phyloP scores from a whole-genome alignment of 2,888 invertebrate species.

The Nudaria mundana region DNA sequence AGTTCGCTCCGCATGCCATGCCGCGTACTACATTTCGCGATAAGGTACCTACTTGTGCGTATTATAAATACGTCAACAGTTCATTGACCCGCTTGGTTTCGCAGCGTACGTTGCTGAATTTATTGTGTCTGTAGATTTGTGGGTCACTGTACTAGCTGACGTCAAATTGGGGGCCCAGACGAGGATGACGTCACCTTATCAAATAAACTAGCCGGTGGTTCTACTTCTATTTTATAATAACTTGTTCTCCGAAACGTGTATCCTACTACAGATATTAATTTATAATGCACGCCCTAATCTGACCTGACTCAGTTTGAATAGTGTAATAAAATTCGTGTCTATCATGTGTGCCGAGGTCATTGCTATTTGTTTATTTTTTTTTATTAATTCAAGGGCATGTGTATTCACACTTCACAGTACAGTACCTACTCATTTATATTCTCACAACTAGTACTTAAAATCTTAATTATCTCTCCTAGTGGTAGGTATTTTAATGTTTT shows the following conservation, averaged over 20 bases:
- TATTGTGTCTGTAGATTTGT: slow-evolving; percentile 81
- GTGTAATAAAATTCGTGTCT: slow-evolving; percentile 55
- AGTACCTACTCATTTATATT: slow-evolving; percentile 10
- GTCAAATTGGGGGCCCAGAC: slow-evolving; percentile 71
- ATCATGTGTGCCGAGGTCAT: slow-evolving; percentile 74
- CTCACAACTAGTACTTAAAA: not conserved
- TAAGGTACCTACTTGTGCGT: slow-evolving; percentile 73
- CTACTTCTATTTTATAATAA: slow-evolving; percentile 67
- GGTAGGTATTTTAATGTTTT: not conserved
- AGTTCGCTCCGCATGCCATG: slow-evolving; percentile 58
- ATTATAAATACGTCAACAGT: slow-evolving; percentile 79
- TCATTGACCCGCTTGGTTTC: slow-evolving; percentile 72
- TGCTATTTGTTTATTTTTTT: slow-evolving; percentile 74
- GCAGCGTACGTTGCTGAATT: slow-evolving; percentile 73
- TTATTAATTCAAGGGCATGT: slow-evolving; percentile 73
- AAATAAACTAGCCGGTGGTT: slow-evolving; percentile 66
- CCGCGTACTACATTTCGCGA: slow-evolving; percentile 72
- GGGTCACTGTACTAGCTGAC: slow-evolving; percentile 76
- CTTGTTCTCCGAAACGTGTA: slow-evolving; percentile 64
- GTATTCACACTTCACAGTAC: slow-evolving; percentile 32
- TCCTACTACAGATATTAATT: slow-evolving; percentile 56
- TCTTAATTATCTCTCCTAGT: not conserved
- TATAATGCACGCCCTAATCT: slow-evolving; percentile 73
- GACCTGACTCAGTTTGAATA: slow-evolving; percentile 63
- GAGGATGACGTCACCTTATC: slow-evolving; percentile 67